phyloP scores from a whole-genome alignment of 35 echinoderm and acorn worm genomes.

The Ophioderma brevispina region DNA sequence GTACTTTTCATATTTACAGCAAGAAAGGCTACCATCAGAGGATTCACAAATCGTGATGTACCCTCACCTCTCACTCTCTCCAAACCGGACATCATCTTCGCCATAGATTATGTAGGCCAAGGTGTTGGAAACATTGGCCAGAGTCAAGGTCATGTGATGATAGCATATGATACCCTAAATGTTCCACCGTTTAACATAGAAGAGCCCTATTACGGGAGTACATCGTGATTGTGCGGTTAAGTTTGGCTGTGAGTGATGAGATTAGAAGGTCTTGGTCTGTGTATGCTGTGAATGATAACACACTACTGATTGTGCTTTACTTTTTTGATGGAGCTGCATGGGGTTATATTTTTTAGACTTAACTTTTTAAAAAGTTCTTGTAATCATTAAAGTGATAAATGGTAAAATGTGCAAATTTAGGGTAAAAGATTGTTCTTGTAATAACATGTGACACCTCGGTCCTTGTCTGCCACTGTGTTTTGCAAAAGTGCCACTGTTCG shows the following conservation, averaged over 20 bases:
- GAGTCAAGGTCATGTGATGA: conserved; percentile 52
- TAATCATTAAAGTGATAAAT: no score
- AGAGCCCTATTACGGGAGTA: not conserved
- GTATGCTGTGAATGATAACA: conserved; percentile 72
- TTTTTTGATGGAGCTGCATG: conserved; percentile 41
- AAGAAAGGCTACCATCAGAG: no score
- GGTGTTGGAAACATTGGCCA: conserved; percentile 43
- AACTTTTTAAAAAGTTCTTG: no score
- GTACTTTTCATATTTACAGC: no score
- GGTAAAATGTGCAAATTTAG: no score
- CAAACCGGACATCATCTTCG: conserved; percentile 29
- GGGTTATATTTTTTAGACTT: not conserved
- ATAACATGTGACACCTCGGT: no score
- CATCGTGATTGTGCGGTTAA: not conserved
- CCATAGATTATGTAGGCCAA: conserved; percentile 41
- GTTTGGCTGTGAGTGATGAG: not conserved
- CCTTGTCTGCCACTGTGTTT: no score
- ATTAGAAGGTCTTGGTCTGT: conserved; percentile 46
- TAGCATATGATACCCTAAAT: not conserved
- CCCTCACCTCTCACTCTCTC: conserved; percentile 29
- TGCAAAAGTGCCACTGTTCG: no score
- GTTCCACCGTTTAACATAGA: not conserved
- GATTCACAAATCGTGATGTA: no score
- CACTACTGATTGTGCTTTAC: conserved; percentile 49
- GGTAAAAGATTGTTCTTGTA: no score